A percentile compares a stretch with the other conserved stretches of the same genome.
Conservation (phyloP, 2,797 vertebrate species). For the Diplodus sargus region DNA sequence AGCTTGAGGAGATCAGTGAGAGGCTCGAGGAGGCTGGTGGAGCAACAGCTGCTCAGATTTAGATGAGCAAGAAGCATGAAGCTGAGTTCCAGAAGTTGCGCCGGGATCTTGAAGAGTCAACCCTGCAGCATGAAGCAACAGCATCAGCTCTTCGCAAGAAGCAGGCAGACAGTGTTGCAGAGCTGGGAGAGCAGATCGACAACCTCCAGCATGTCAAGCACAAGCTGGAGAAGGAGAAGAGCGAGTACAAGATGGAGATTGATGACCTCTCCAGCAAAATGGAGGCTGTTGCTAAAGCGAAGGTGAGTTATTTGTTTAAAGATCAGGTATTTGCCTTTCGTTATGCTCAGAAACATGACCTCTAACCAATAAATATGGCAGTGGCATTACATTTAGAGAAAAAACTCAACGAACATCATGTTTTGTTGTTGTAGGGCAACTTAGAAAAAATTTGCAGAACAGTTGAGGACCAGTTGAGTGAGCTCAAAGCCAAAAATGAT, state of each 20-base stretch:
- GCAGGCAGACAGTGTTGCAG: constrained; percentile 87
- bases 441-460: constrained; percentile 89
- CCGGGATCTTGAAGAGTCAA: no score
- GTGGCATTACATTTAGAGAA: no score
- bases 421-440: constrained; percentile 80
- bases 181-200: constrained; percentile 79
- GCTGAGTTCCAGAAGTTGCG: no score
- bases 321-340: no score
- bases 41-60: constrained; percentile 70
- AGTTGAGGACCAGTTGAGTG: constrained; percentile 90
- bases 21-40: constrained; percentile 88
- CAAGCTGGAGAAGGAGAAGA: constrained; percentile 22
- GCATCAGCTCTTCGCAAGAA: constrained; percentile 83
- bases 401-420: no score
- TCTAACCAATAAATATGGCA: no score
- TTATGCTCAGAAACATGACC: no score
- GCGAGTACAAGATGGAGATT: constrained; percentile 57
- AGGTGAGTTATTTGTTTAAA: constrained; percentile 14
- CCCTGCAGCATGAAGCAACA: no score
- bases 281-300: constrained; percentile 68
- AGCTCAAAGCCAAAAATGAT: constrained; percentile 88
- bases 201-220: constrained; percentile 84
- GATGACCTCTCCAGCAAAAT: constrained; percentile 57
- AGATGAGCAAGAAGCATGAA: no score
- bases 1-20: constrained; percentile 91